Base-by-base conservation (phyloP, 2,888 invertebrate genomes). In the Falcaria lacertinaria region DNA sequence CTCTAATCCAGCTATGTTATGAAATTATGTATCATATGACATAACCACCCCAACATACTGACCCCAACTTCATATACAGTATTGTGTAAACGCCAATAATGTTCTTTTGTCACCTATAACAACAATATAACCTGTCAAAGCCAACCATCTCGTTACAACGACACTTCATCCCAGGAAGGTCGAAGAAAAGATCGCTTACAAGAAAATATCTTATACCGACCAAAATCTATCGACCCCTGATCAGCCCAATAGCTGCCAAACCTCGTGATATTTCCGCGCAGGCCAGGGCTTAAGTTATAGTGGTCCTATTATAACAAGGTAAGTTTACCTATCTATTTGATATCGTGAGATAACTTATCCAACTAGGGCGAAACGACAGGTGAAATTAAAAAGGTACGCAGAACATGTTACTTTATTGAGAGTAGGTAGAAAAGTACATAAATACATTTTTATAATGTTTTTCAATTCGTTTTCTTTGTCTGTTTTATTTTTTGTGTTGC, bases 91-190 rank as follows among this genome's bases (percentile, higher is more conserved):
- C 47, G 47, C 47, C 53, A 50, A 68, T 72, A 72, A 70, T 70
- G 65, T 62, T 54, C 57, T 57, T 64, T 60, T 68, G 64, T 69
- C 67, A 72, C 61, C 57, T 50, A 61, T 68, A 65, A 70, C 72
- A 79, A 74, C 75, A 77, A 69, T 80, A 71, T 80, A 59, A 54
- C 60, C 72, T 83, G 81, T 81, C 85, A 81, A 77, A 82, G 77
- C 68, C 76, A 75, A 64, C 28, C 57, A 50, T 60, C 67, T 77
- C 65, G 70, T 80, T 80, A 83, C 66, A 64, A 47, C 52, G 68
- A 70, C 68, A 71, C 59, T 64, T 76, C 72, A 74, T 67, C 65
- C 64, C 54, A 36, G 60, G 55, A 61, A 72, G 66, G 65, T 56
- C 57, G 48, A 46, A 57, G 67, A 73, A 77, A 80, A 81, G 82